Evolutionary conservation across 2,888 invertebrate genomes (phyloP).

Genomic region (Clostera curtula): DNA sequence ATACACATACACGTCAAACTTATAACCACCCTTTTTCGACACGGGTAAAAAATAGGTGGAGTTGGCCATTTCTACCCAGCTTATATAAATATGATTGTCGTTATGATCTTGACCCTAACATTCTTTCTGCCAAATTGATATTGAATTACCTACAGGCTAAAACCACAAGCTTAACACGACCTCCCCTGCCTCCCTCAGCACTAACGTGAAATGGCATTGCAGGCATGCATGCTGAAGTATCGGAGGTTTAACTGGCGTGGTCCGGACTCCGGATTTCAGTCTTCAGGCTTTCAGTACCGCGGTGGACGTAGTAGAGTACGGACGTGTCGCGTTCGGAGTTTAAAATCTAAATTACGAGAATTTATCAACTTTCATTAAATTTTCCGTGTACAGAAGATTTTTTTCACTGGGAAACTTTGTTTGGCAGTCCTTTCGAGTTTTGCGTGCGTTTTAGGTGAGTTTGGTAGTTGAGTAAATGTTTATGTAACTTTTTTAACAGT

Average conservation of each 20-base stretch:
- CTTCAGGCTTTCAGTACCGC: slow-evolving; percentile 9
- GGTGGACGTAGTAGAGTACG: slow-evolving; percentile 13
- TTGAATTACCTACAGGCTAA: slow-evolving; percentile 21
- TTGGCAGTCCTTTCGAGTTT: no score
- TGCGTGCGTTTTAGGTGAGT: slow-evolving; percentile 19
- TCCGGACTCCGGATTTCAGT: slow-evolving; percentile 11
- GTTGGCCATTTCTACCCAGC: no score
- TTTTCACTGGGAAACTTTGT: no score
- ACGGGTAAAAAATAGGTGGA: no score
- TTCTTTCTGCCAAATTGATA: slow-evolving; percentile 20
- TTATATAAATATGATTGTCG: no score
- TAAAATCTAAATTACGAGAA: slow-evolving; percentile 4
- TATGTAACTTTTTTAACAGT: slow-evolving; percentile 1
- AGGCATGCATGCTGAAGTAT: slow-evolving; percentile 14
- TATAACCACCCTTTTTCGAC: no score
- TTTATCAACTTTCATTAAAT: no score
- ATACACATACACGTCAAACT: no score
- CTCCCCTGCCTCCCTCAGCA: slow-evolving; percentile 8
- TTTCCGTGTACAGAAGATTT: no score
- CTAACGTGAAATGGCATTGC: slow-evolving; percentile 16
- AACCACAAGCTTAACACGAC: slow-evolving; percentile 12
- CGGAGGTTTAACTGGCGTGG: slow-evolving; percentile 13
- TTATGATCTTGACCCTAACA: no score
- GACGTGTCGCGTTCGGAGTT: slow-evolving; percentile 11
- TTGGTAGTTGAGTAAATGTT: slow-evolving; percentile 20